Evolutionary conservation across 2,113 vertebrate species (phyloP).

Genomic region (Hydrochoerus hydrochaeris): DNA sequence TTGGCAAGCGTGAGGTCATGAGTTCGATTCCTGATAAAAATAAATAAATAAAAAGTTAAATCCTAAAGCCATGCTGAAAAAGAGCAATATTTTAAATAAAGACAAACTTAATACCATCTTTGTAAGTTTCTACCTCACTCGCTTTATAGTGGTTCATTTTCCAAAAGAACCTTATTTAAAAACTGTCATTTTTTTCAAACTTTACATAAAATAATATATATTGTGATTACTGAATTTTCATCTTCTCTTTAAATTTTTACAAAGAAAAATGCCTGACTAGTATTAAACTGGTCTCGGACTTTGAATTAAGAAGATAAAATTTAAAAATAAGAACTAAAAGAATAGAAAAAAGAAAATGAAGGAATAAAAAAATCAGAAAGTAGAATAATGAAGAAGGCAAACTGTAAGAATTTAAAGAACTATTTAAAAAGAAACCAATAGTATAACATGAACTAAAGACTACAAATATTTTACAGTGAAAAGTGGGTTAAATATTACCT

Average conservation of each 20-base stretch:
- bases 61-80: neutral
- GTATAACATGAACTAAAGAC: neutral
- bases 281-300: neutral
- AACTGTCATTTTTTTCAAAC: neutral
- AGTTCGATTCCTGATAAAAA: too few relatives aligned
- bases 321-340: neutral
- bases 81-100: neutral
- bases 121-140: neutral
- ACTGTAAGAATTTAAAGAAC: neutral
- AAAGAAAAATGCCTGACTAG: neutral
- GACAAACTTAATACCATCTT: neutral
- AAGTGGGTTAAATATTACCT: neutral
- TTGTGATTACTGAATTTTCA: neutral
- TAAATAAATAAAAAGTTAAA: too few relatives aligned
- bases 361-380: neutral
- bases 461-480: neutral
- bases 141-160: neutral
- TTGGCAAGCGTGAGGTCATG: too few relatives aligned
- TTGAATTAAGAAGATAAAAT: neutral
- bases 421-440: neutral
- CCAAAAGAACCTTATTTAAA: neutral
- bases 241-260: neutral
- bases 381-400: neutral
- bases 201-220: neutral
- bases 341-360: neutral